Base-by-base conservation (phyloP, 2,888 invertebrate species). In the Trichopria drosophilae region DNA sequence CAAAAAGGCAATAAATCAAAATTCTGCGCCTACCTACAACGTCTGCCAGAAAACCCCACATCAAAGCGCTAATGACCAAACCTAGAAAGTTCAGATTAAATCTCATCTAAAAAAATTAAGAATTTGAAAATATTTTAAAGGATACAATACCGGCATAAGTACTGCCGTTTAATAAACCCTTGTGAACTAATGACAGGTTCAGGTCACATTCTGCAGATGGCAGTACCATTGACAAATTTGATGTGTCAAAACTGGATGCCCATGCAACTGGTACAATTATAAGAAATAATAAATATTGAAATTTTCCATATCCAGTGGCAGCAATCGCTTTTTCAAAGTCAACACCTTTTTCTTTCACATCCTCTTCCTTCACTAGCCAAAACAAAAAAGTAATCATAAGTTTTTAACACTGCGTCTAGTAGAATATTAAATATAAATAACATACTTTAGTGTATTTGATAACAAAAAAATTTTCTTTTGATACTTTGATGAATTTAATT, bases 31-130 rank as follows among this genome's bases (percentile, higher is more conserved):
- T 78, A 5, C 90, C 90, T 51, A 86, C 78, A 0, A 85, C 85
- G 67, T 90, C 90, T 0, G 88, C 85, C 6, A 89, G 72, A 67
- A 84, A 89, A 0, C 90, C 90, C 89, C 90, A 90, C 4, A 87
- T 53, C 68, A 87, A 79, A 0, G 87, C 88, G 39, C 88, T 88
- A 0, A 81, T 79, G 46, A 88, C 84, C 89, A 89, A 90, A 15
- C 89, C 89, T 87, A 13, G 3, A 40, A 40, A n/a, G n/a, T n/a
- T n/a, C n/a, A n/a, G n/a, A n/a, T 24, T 24, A 24, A 24, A 24
- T 9, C 6, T 6, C 10, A 9, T 24, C 24, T 9, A 24, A 9
- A 9, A 24, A 6, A 24, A 24, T 10, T 10, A 24, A 24, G 6
- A 9, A 24, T 9, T 24, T 10, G 10, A 24, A 9, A 9, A 24